Conservation (phyloP, 2,113 vertebrate genomes). For the Silurus meridionalis region DNA sequence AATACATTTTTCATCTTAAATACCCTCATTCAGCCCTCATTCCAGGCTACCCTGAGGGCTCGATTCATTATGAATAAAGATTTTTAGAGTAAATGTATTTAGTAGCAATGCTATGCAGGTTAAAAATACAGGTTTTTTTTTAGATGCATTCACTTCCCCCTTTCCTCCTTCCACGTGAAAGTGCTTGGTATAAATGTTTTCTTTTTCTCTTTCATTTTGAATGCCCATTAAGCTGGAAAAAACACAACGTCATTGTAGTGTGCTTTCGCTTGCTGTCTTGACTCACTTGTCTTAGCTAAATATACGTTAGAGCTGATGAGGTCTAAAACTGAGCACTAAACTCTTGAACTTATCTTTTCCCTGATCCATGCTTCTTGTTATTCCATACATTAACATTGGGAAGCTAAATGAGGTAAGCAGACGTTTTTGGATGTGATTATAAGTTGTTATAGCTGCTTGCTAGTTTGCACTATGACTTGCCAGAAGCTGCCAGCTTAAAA, state of each 20-base stretch:
- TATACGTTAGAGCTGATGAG: slow-evolving; percentile 44
- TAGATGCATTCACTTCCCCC: slow-evolving; percentile 39
- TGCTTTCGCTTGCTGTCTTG: slow-evolving; percentile 42
- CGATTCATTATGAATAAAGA: slow-evolving; percentile 63
- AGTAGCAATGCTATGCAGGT: slow-evolving; percentile 46
- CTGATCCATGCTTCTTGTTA: slow-evolving; percentile 57
- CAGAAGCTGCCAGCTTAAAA: slow-evolving; percentile 3
- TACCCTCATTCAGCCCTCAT: slow-evolving; percentile 32
- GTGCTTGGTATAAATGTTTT: slow-evolving; percentile 42
- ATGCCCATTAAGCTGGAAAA: slow-evolving; percentile 17
- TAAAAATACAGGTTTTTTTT: slow-evolving; percentile 54
- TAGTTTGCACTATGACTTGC: slow-evolving; percentile 44
- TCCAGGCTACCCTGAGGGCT: slow-evolving; percentile 56
- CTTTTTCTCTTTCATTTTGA: slow-evolving; percentile 27
- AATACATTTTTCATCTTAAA: slow-evolving; percentile 54
- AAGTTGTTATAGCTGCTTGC: slow-evolving; percentile 52
- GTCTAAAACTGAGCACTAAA: slow-evolving; percentile 54
- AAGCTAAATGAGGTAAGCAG: slow-evolving; percentile 61
- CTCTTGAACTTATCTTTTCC: slow-evolving; percentile 56
- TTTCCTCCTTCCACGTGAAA: background rate
- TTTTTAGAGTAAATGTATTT: slow-evolving; percentile 52
- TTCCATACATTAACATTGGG: slow-evolving; percentile 57
- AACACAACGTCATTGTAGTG: slow-evolving; percentile 33
- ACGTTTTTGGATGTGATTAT: slow-evolving; percentile 55
- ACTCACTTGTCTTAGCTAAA: slow-evolving; percentile 43